These are phyloP conservation scores for Mythimna pallens DNA, from an alignment of 2,888 invertebrate species.

Conservation along the genomic window DNA sequence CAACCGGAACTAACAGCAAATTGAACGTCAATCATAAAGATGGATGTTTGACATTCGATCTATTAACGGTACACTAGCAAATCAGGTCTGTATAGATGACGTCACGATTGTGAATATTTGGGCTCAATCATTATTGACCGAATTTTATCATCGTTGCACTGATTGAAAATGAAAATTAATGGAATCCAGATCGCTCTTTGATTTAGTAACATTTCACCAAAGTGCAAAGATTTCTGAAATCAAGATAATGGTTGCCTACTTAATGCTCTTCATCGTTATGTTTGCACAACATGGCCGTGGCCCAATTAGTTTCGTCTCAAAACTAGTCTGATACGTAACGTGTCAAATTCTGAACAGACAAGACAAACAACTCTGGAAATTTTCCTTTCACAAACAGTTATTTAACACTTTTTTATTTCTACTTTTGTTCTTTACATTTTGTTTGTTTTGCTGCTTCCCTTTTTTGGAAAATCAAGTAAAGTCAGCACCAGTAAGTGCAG, in stretches of 20 bases:
- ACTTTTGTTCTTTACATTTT: not conserved
- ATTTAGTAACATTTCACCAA: not conserved
- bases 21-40: conserved; percentile 37
- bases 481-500: not conserved
- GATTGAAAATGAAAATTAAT: not conserved
- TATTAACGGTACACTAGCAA: not conserved
- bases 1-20: conserved; percentile 20
- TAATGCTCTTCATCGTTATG: conserved; percentile 9
- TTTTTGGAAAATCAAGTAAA: not conserved
- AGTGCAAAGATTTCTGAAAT: not conserved
- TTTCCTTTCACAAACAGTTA: conserved; percentile 12
- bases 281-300: conserved; percentile 37
- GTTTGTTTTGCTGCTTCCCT: not conserved
- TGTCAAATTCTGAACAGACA: conserved; percentile 27
- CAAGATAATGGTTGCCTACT: not conserved
- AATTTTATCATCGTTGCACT: not conserved
- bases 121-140: not conserved
- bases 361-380: conserved; percentile 16
- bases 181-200: not conserved
- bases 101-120: conserved; percentile 1
- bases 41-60: conserved; percentile 38
- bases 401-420: not conserved
- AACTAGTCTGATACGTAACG: conserved; percentile 42
- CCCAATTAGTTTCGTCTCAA: conserved; percentile 36
- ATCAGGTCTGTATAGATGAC: not conserved